phyloP scores from a whole-genome alignment of 37 sponge, comb jelly and placozoan genomes.

The Halichondria panicea region DNA sequence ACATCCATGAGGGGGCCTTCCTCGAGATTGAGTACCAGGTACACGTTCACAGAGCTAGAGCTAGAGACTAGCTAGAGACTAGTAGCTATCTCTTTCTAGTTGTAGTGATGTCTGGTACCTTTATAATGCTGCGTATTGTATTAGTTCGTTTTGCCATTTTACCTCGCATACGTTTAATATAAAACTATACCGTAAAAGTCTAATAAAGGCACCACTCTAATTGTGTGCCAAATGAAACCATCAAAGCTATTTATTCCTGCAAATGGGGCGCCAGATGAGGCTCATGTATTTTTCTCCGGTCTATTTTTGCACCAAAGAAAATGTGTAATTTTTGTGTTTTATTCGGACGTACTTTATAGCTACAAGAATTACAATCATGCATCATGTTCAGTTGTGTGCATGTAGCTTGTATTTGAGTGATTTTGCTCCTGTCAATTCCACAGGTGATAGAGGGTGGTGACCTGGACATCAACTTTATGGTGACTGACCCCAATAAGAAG shows the following conservation, averaged over 20 bases:
- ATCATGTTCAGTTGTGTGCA: not conserved
- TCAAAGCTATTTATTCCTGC: too few relatives aligned
- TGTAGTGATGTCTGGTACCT: too few relatives aligned
- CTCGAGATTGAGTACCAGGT: slow-evolving; percentile 85
- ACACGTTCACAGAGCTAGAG: not conserved
- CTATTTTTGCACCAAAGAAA: not conserved
- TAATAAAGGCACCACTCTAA: too few relatives aligned
- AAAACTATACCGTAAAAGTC: too few relatives aligned
- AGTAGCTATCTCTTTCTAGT: too few relatives aligned
- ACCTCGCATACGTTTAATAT: too few relatives aligned
- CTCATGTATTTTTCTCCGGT: not conserved
- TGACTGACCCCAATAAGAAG: slow-evolving; percentile 32
- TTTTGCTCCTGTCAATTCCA: not conserved
- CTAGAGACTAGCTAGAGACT: too few relatives aligned
- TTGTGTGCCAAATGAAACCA: too few relatives aligned
- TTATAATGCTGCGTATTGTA: too few relatives aligned
- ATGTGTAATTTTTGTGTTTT: not conserved
- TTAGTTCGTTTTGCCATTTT: too few relatives aligned
- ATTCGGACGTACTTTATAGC: not conserved
- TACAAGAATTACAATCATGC: not conserved
- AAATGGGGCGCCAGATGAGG: too few relatives aligned
- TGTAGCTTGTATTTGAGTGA: not conserved
- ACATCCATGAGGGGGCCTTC: slow-evolving; percentile 50
- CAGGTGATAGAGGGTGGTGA: slow-evolving; percentile 80
- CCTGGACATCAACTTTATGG: slow-evolving; percentile 71